Base-by-base conservation (phyloP, 2,113 vertebrate genomes). In the Antidorcas marsupialis region DNA sequence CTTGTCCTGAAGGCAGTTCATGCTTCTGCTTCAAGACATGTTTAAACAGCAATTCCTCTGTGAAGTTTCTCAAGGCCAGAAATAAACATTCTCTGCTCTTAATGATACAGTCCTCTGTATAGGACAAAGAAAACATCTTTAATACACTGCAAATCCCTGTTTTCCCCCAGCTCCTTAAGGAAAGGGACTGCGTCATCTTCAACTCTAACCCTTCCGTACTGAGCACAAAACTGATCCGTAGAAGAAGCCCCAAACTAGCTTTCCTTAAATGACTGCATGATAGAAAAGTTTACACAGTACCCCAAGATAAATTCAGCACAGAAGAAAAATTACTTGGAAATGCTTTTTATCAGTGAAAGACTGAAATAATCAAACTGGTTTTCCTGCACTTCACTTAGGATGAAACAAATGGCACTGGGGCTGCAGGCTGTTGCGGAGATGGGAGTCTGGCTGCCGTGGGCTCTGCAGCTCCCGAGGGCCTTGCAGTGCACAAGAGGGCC, bases 301-400 rank as follows among this genome's bases (percentile, higher is more conserved):
- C 53, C 57, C 45, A 94, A 53, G 36, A 78, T 7, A 30, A 82
- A 36, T 71, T 78, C 74, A 50, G 16, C 50, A 12, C 43, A 14
- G 27, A 50, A 43, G 43, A 90, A 87, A 96, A 71, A 16, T 52
- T 59, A 89, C 60, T 39, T 71, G 25, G 43, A 92, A 91, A 71
- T 84, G 52, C 5, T 62, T 89, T 82, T 76, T 33, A 82, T 60
- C 43, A 83, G 53, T 57, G 19, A 45, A 53, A 95, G 21, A 60
- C 62, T 67, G 39, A 93, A 90, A 55, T 25, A 30, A 47, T 13
- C 17, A 82, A 87, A 45, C 45, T 36, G 53, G 30, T 57, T 47
- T 55, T 81, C 45, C 79, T 27, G 21, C 19, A 55, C 14, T 14
- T 64, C 28, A 23, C 60, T 62, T 52, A 64, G 71, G 47, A 47